These are phyloP conservation scores for Erythrocebus patas DNA, from an alignment of 2,113 vertebrate genomes.

Conservation along the genomic window DNA sequence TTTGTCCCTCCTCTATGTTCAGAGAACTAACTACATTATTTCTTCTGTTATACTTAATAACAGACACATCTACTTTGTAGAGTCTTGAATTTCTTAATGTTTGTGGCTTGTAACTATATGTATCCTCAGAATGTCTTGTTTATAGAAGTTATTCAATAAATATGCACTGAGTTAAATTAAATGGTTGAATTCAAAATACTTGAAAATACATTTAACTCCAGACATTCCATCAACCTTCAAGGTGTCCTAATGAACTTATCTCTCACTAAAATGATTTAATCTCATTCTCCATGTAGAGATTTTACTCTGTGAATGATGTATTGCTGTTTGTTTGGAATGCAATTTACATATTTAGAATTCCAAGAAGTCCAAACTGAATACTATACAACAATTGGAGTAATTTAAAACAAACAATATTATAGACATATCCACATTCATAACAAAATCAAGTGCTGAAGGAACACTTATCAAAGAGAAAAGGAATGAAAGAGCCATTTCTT, in stretches of 20 bases:
- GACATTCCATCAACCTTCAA: constrained; percentile 22
- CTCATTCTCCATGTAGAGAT: constrained; percentile 5
- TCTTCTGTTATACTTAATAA: not conserved
- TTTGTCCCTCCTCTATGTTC: not conserved
- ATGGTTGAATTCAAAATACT: constrained; percentile 11
- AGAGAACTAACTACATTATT: not conserved
- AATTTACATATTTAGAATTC: constrained; percentile 62
- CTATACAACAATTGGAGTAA: constrained; percentile 55
- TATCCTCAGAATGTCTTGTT: not conserved
- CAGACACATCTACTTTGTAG: not conserved
- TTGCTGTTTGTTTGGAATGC: constrained; percentile 37
- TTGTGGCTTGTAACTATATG: not conserved
- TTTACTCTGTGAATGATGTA: not conserved
- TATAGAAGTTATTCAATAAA: not conserved
- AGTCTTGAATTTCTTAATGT: not conserved
- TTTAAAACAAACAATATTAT: constrained; percentile 66
- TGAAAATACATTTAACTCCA: not conserved
- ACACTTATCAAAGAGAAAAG: not conserved
- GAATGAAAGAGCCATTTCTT: not conserved
- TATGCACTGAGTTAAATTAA: not conserved
- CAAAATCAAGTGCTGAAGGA: constrained; percentile 62
- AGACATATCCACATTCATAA: constrained; percentile 39
- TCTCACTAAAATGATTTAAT: constrained; percentile 48
- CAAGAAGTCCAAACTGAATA: constrained; percentile 67
- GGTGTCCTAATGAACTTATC: constrained; percentile 48